Evolutionary conservation across 2,888 invertebrate species (phyloP).

Genomic region (Phengaris arion): DNA sequence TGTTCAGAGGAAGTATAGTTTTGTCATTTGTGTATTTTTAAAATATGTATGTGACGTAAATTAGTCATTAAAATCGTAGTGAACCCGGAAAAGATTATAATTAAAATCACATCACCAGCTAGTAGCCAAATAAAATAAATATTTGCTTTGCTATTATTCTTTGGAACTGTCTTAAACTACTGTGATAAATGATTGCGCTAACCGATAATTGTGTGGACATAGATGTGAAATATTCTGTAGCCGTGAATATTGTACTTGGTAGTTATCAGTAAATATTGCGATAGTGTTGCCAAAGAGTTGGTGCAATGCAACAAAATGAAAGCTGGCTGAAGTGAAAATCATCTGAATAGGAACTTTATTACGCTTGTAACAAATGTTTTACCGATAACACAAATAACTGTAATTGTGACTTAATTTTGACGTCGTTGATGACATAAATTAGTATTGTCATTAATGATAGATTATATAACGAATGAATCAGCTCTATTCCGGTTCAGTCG

Average conservation of each 20-base stretch:
- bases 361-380: background rate
- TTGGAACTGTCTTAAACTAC: background rate
- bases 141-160: background rate
- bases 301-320: background rate
- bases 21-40: too few species aligned
- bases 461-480: background rate
- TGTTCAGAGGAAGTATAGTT: too few species aligned
- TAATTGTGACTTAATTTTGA: background rate
- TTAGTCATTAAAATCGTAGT: too few species aligned
- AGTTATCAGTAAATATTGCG: slow-evolving; percentile 22
- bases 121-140: background rate
- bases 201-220: slow-evolving; percentile 7
- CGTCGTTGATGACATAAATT: background rate
- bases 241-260: slow-evolving; percentile 1
- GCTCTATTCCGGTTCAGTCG: slow-evolving; percentile 2
- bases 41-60: too few species aligned
- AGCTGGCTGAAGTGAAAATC: too few species aligned
- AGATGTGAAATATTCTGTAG: slow-evolving; percentile 17
- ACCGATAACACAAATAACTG: background rate
- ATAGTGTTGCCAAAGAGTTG: slow-evolving; percentile 16
- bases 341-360: too few species aligned
- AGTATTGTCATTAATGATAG: background rate
- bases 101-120: background rate
- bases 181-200: background rate
- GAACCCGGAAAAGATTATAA: background rate